phyloP scores from a whole-genome alignment of 1,140 invertebrate species.

The Lutraria rhynchaena region DNA sequence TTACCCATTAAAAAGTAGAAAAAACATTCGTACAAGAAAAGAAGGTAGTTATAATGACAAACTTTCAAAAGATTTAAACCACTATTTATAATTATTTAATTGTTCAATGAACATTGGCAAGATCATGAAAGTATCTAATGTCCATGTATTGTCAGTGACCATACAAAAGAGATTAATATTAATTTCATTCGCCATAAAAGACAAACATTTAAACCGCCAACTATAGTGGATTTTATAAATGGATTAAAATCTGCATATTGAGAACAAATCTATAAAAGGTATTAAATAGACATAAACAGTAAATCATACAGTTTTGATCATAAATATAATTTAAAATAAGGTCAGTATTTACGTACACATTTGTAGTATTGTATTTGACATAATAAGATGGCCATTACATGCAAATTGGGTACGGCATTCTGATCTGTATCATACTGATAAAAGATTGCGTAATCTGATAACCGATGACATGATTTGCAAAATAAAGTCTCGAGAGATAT shows the following conservation, averaged over 20 bases:
- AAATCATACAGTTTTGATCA: neutral
- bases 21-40: constrained; percentile 14
- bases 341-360: no score
- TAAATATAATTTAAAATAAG: no score
- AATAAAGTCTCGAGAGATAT: no score
- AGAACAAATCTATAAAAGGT: constrained; percentile 6
- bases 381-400: no score
- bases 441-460: no score
- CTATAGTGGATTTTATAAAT: no score
- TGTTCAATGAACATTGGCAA: constrained; percentile 9
- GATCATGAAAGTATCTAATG: constrained; percentile 19
- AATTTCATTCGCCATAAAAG: neutral
- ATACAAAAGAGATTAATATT: constrained; percentile 11
- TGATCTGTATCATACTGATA: no score
- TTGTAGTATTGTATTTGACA: no score
- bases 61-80: constrained; percentile 9
- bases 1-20: constrained; percentile 25
- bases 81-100: constrained; percentile 29
- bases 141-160: constrained; percentile 26
- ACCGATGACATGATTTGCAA: no score
- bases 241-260: neutral
- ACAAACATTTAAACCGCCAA: neutral
- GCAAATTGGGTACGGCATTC: no score
- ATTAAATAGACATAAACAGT: neutral
- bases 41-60: neutral